Percentiles rank a stretch among this genome's conserved stretches.
Evolutionary conservation across 2,888 invertebrate species (phyloP).

Genomic region (Lutraria lutraria): DNA sequence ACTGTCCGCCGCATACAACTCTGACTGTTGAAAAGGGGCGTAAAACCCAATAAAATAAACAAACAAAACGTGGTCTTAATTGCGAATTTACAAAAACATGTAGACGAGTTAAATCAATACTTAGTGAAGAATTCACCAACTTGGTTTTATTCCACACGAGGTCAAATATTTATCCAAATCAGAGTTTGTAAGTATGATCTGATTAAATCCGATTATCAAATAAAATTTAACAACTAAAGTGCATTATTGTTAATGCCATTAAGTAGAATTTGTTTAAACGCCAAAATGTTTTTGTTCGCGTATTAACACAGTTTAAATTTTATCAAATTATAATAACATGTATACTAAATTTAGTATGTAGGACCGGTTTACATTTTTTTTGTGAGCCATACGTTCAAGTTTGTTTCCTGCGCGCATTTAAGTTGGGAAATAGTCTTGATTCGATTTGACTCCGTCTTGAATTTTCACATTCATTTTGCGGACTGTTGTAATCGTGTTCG

Average conservation of each 20-base stretch:
- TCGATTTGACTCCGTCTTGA: neutral
- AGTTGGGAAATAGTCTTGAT: neutral
- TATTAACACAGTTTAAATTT: neutral
- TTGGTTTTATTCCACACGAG: neutral
- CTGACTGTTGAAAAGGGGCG: too few relatives aligned
- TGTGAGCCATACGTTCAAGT: neutral
- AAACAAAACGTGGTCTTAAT: too few relatives aligned
- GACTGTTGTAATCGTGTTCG: neutral
- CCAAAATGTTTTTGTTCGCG: neutral
- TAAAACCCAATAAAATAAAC: too few relatives aligned
- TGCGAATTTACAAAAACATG: too few relatives aligned
- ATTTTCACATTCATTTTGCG: neutral
- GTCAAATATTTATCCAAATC: neutral
- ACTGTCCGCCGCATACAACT: too few relatives aligned
- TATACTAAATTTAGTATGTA: neutral
- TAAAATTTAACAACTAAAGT: neutral
- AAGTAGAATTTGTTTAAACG: conserved; percentile 4
- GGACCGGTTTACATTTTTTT: neutral
- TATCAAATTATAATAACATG: neutral
- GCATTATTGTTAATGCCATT: neutral
- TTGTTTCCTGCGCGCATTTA: neutral
- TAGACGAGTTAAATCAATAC: too few relatives aligned
- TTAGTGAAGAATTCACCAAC: neutral
- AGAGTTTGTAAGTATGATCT: neutral
- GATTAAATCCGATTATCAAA: neutral